phyloP scores from a whole-genome alignment of 2,888 invertebrate species.

The Drosophila cognata region DNA sequence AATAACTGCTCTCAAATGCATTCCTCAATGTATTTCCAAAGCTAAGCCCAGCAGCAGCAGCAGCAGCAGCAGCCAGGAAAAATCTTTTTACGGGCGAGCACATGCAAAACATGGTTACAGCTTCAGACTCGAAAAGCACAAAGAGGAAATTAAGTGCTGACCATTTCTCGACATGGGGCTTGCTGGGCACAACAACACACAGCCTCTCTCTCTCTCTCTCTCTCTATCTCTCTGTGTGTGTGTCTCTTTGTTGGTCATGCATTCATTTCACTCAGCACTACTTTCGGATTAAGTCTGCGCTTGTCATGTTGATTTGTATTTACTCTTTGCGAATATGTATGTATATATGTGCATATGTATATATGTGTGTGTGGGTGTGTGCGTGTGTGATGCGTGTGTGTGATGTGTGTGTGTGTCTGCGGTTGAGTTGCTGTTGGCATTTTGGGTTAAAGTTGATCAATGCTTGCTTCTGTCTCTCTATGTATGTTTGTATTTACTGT shows the following conservation, averaged over 20 bases:
- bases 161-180: constrained; percentile 67
- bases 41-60: background rate
- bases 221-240: background rate
- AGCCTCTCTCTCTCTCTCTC: background rate
- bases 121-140: constrained; percentile 35
- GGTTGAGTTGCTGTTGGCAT: constrained; percentile 61
- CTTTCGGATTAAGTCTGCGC: constrained; percentile 73
- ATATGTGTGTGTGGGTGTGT: constrained; percentile 20
- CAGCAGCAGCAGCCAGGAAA: background rate
- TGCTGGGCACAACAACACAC: constrained; percentile 17
- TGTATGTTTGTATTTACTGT: constrained; percentile 13
- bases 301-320: constrained; percentile 73
- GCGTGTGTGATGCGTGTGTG: background rate
- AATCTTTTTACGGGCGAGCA: constrained; percentile 18
- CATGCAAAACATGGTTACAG: constrained; percentile 42
- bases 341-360: constrained; percentile 15
- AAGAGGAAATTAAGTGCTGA: constrained; percentile 81
- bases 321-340: constrained; percentile 36
- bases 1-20: constrained; percentile 22
- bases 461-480: background rate
- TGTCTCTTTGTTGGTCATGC: constrained; percentile 34
- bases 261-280: constrained; percentile 71
- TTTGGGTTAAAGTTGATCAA: constrained; percentile 63
- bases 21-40: constrained; percentile 9
- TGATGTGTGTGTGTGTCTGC: constrained; percentile 45